These are phyloP conservation scores for Nycticorax nycticorax DNA, from an alignment of 2,113 vertebrate species.

Conservation along the genomic window DNA sequence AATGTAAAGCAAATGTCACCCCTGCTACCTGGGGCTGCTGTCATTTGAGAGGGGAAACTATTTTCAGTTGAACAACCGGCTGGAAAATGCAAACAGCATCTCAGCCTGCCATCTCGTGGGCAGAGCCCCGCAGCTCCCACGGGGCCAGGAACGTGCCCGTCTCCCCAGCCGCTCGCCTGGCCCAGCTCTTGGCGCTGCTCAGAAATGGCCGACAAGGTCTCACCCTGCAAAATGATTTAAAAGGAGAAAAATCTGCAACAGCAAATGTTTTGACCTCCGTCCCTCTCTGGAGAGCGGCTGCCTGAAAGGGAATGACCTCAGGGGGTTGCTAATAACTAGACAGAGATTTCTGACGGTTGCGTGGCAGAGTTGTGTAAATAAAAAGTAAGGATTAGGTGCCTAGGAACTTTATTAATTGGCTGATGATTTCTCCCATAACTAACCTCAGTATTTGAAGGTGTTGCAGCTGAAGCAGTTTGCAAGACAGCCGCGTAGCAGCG, in stretches of 20 bases:
- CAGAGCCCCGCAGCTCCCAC: conserved; percentile 34
- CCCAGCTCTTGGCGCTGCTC: not conserved
- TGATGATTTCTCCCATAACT: not conserved
- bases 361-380: not conserved
- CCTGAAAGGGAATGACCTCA: not conserved
- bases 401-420: not conserved
- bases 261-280: not conserved
- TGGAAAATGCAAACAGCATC: conserved; percentile 68
- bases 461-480: not conserved
- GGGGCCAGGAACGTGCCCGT: not conserved
- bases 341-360: not conserved
- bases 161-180: not conserved
- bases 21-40: conserved; percentile 90
- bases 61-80: conserved; percentile 67
- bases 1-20: conserved; percentile 98
- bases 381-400: not conserved
- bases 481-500: not conserved
- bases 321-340: not conserved
- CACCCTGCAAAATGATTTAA: not conserved
- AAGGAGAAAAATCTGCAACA: not conserved
- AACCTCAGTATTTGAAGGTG: not conserved
- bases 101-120: conserved; percentile 91
- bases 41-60: conserved; percentile 76
- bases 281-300: not conserved
- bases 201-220: not conserved